Evolutionary conservation across 2,113 vertebrate species (phyloP).

Genomic region (Daubentonia madagascariensis): DNA sequence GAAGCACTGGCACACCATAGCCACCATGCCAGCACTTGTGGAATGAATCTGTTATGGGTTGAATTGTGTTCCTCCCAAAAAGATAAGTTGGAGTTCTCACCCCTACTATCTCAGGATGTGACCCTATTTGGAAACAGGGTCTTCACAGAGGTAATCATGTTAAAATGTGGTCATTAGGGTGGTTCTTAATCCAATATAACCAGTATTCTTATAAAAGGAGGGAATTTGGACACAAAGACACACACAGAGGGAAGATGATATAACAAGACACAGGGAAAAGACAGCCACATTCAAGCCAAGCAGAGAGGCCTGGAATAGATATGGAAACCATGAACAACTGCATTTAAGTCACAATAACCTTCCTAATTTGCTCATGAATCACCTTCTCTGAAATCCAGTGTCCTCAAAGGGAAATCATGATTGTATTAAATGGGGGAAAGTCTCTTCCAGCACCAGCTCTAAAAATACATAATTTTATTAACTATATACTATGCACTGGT

Average conservation of each 20-base stretch:
- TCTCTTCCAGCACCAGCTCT: background rate
- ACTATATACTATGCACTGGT: background rate
- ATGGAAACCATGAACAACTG: background rate
- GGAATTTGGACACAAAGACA: background rate
- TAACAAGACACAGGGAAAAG: fast-evolving
- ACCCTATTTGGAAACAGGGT: background rate
- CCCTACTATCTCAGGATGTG: no score
- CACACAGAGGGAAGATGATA: background rate
- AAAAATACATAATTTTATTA: background rate
- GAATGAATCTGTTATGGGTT: no score
- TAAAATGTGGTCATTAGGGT: no score
- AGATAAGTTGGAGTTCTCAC: background rate
- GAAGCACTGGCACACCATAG: fast-evolving
- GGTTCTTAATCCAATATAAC: no score
- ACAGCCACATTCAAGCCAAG: fast-evolving
- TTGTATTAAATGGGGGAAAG: no score
- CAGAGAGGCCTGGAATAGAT: background rate
- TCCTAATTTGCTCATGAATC: background rate
- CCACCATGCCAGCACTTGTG: fast-evolving
- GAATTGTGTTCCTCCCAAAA: background rate
- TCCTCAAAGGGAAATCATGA: background rate
- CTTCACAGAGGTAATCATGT: background rate
- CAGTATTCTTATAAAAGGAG: background rate
- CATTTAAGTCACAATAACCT: background rate
- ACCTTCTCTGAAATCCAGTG: background rate